A percentile compares a stretch with the other conserved stretches of the same genome.
Evolutionary conservation across 2,888 invertebrate species (phyloP).

Genomic region (Argyra leucocephala): DNA sequence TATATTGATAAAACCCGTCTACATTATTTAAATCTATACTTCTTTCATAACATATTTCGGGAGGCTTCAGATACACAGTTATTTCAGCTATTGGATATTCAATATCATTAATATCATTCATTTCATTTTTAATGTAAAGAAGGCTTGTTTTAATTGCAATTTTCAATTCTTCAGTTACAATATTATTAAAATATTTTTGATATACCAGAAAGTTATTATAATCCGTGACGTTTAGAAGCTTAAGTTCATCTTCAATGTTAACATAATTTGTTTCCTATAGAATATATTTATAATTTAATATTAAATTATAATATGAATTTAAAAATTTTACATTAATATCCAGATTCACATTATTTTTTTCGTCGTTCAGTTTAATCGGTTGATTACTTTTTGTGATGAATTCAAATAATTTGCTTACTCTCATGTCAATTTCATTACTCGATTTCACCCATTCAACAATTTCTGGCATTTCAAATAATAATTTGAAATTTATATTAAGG

Average conservation of each 20-base stretch:
- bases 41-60: slow-evolving; percentile 64
- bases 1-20: slow-evolving; percentile 55
- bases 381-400: background rate
- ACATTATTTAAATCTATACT: slow-evolving; percentile 42
- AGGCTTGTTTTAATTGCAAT: slow-evolving; percentile 44
- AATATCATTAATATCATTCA: slow-evolving; percentile 35
- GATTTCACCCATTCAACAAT: background rate
- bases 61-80: slow-evolving; percentile 60
- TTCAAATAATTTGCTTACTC: slow-evolving; percentile 16
- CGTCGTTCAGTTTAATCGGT: background rate
- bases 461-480: slow-evolving; percentile 55
- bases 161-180: slow-evolving; percentile 50
- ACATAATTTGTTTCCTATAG: background rate
- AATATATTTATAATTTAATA: background rate
- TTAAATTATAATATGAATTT: background rate
- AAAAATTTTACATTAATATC: background rate
- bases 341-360: background rate
- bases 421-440: slow-evolving; percentile 16
- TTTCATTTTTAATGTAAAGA: slow-evolving; percentile 34
- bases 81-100: slow-evolving; percentile 65
- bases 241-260: slow-evolving; percentile 23
- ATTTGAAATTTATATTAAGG: slow-evolving; percentile 55
- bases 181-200: slow-evolving; percentile 54
- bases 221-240: too few species aligned
- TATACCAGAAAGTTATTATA: slow-evolving; percentile 45